These are phyloP conservation scores for Marcusenius ussheri DNA, from an alignment of 2,113 vertebrate species.

Conservation along the genomic window DNA sequence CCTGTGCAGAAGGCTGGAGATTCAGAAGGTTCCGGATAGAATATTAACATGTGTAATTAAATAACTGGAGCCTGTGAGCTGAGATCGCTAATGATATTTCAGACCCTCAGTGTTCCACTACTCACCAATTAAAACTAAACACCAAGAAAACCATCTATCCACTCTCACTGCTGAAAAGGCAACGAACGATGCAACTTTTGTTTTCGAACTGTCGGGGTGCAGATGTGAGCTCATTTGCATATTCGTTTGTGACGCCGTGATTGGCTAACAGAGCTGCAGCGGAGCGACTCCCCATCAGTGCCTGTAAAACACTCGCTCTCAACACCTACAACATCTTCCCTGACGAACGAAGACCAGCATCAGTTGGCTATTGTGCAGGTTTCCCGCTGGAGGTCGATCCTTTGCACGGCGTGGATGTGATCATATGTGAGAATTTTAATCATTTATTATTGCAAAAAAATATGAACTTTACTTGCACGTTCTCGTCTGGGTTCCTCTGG, in stretches of 20 bases:
- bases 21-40: slow-evolving; percentile 51
- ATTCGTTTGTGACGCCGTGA: slow-evolving; percentile 47
- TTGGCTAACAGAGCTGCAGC: slow-evolving; percentile 26
- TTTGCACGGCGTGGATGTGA: background rate
- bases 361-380: background rate
- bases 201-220: slow-evolving; percentile 53
- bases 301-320: background rate
- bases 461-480: background rate
- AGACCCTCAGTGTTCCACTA: slow-evolving; percentile 48
- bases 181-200: slow-evolving; percentile 59
- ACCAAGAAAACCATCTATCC: slow-evolving; percentile 43
- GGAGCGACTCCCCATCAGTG: background rate
- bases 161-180: slow-evolving; percentile 54
- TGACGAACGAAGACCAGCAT: background rate
- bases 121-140: slow-evolving; percentile 64
- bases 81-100: slow-evolving; percentile 63
- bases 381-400: background rate
- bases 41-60: slow-evolving; percentile 65
- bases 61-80: slow-evolving; percentile 58
- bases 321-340: background rate
- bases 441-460: background rate
- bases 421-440: background rate
- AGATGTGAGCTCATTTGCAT: slow-evolving; percentile 56
- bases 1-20: slow-evolving; percentile 49
- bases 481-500: background rate